Conservation (phyloP, 2,888 invertebrate genomes). For the Drosophila leonis region DNA sequence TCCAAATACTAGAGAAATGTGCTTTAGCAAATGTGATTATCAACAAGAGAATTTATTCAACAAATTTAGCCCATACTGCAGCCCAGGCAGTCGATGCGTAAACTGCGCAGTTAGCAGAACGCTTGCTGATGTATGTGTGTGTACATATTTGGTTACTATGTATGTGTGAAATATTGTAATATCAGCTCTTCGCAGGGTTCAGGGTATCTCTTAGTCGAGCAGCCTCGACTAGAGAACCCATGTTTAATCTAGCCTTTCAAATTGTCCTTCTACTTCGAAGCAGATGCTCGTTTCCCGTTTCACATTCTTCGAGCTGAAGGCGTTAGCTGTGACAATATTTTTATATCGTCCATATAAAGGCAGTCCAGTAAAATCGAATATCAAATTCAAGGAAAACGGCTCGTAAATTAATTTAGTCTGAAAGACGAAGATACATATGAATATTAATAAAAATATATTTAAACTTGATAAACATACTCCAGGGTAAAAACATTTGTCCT, state of each 20-base stretch:
- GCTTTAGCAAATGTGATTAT: no score
- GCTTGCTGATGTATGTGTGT: no score
- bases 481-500: slow-evolving; percentile 16
- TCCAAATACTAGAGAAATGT: no score
- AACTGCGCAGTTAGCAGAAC: no score
- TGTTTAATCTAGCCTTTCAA: not conserved
- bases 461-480: slow-evolving; percentile 28
- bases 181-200: no score
- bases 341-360: slow-evolving; percentile 6
- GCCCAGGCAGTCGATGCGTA: no score
- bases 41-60: no score
- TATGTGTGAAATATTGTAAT: no score
- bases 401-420: slow-evolving; percentile 15
- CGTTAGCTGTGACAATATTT: rapidly evolving
- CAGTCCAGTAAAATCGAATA: not conserved
- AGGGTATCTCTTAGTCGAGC: no score
- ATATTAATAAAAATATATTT: not conserved
- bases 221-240: no score
- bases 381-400: not conserved
- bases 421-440: not conserved
- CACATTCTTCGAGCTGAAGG: not conserved
- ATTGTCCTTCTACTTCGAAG: not conserved
- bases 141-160: no score
- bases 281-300: not conserved
- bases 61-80: no score